phyloP scores from a whole-genome alignment of 2,797 vertebrate genomes.

The Sorex maritimensis region DNA sequence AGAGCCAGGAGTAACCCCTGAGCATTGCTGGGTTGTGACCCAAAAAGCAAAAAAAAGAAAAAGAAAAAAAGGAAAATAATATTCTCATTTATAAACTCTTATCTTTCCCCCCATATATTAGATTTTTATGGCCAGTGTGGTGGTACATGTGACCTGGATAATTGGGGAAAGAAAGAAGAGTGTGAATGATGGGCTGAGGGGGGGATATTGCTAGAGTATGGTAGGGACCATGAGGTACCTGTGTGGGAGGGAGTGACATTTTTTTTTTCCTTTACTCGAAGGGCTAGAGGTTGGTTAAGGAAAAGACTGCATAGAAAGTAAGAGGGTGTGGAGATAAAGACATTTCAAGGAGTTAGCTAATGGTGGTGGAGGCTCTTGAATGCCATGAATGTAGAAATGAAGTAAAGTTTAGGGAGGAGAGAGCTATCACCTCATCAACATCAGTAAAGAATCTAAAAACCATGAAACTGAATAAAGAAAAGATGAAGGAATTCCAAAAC shows the following conservation, averaged over 20 bases:
- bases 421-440: neutral
- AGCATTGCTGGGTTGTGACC: too few species aligned
- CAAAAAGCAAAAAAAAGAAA: too few species aligned
- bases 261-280: conserved; percentile 13
- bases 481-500: neutral
- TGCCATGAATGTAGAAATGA: neutral
- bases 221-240: too few species aligned
- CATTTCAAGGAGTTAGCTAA: neutral
- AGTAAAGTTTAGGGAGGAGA: neutral
- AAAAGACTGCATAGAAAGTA: neutral
- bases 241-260: neutral
- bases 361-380: neutral
- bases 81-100: conserved; percentile 2
- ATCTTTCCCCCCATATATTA: neutral
- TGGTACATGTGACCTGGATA: neutral
- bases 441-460: conserved; percentile 35
- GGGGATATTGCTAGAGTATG: neutral
- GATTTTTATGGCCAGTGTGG: neutral
- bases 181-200: neutral
- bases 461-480: neutral
- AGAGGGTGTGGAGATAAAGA: neutral
- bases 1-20: too few species aligned
- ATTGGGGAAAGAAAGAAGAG: neutral
- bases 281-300: neutral
- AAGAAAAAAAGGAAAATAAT: neutral